Conservation (phyloP, 2,888 invertebrate species). For the Drosophila pseudotalamancana region DNA sequence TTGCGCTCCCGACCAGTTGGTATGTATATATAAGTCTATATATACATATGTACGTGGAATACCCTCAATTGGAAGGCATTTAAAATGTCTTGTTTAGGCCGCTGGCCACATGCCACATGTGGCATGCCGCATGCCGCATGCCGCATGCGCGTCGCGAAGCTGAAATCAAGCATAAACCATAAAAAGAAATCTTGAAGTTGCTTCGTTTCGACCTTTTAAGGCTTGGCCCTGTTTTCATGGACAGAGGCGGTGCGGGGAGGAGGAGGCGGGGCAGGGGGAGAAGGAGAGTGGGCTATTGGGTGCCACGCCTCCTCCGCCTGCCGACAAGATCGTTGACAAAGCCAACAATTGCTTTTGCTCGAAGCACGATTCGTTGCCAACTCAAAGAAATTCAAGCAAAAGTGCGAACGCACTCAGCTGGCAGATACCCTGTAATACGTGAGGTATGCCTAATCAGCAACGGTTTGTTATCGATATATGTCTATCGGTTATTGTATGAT, state of each 20-base stretch:
- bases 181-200: constrained; percentile 41
- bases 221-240: constrained; percentile 31
- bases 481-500: too few species aligned
- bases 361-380: constrained; percentile 21
- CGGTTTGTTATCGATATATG: neutral
- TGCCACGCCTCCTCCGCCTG: neutral
- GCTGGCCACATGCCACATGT: constrained; percentile 1
- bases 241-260: too few species aligned
- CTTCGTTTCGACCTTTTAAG: constrained; percentile 27
- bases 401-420: neutral
- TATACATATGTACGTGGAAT: neutral
- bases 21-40: too few species aligned
- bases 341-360: constrained; percentile 21
- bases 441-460: too few species aligned
- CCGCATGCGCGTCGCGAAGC: neutral
- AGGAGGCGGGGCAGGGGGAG: neutral
- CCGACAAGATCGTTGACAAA: constrained; percentile 50
- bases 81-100: neutral
- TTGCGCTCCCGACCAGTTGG: neutral
- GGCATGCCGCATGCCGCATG: constrained; percentile 6
- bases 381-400: neutral
- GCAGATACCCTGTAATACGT: neutral
- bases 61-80: neutral
- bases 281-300: neutral
- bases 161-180: constrained; percentile 40